phyloP scores from a whole-genome alignment of 2,113 vertebrate species.

The Gallinago paraguaiae region DNA sequence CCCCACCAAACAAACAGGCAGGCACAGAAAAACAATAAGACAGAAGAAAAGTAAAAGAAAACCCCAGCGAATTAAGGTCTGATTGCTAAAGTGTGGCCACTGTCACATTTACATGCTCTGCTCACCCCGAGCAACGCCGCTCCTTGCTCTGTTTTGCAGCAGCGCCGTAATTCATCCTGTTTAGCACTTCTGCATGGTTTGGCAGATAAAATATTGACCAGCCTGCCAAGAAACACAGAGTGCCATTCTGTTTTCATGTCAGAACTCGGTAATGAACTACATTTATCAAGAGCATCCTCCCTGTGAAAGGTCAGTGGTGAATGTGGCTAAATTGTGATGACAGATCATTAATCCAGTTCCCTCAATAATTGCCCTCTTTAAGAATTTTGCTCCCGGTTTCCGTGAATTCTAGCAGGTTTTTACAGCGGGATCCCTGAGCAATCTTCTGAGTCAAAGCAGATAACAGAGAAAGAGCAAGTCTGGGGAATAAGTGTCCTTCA shows the following conservation, averaged over 20 bases:
- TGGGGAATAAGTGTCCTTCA: constrained; percentile 56
- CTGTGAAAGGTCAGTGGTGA: constrained; percentile 80
- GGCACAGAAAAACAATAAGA: background rate
- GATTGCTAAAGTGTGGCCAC: background rate
- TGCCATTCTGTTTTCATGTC: constrained; percentile 79
- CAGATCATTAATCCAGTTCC: constrained; percentile 84
- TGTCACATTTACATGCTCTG: background rate
- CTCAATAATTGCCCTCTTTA: constrained; percentile 78
- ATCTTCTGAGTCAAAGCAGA: constrained; percentile 47
- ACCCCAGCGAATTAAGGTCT: background rate
- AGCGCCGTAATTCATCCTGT: constrained; percentile 31
- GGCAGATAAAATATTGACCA: constrained; percentile 83
- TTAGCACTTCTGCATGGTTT: constrained; percentile 67
- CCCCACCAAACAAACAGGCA: background rate
- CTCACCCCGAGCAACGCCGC: background rate
- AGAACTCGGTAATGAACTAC: constrained; percentile 83
- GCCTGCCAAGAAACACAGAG: constrained; percentile 68
- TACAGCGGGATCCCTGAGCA: constrained; percentile 22
- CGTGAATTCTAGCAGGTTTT: constrained; percentile 34
- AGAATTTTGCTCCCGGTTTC: constrained; percentile 66
- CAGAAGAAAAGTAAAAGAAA: background rate
- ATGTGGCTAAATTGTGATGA: constrained; percentile 80
- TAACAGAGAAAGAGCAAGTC: constrained; percentile 35
- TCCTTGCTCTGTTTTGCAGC: constrained; percentile 17
- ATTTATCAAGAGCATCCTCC: constrained; percentile 81